Evolutionary conservation across 2,888 invertebrate species (phyloP).

Genomic region (Polyploca ridens): DNA sequence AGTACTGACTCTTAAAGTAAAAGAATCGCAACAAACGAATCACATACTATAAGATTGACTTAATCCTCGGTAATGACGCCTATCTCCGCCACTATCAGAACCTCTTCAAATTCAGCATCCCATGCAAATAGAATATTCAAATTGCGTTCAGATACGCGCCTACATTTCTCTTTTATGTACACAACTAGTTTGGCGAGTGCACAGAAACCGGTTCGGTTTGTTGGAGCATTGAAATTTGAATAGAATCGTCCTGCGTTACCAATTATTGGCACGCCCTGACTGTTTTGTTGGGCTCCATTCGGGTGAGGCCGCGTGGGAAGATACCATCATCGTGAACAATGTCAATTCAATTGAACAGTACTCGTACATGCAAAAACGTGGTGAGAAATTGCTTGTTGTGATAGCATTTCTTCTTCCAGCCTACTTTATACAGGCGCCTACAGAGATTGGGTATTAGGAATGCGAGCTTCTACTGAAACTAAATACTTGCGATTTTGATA

Average conservation of each 20-base stretch:
- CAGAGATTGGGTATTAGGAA: too few species aligned
- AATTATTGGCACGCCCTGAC: constrained; percentile 16
- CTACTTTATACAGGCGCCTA: too few species aligned
- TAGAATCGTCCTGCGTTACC: constrained; percentile 17
- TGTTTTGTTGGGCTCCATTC: constrained; percentile 2
- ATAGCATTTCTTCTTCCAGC: background rate
- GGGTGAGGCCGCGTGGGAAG: constrained; percentile 7
- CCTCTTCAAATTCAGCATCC: constrained; percentile 1
- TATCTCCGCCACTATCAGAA: background rate
- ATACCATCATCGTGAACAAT: background rate
- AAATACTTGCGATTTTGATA: background rate
- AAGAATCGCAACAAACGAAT: background rate
- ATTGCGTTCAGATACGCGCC: background rate
- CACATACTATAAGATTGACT: background rate
- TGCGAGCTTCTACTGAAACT: background rate
- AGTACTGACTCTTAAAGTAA: background rate
- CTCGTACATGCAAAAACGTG: background rate
- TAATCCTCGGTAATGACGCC: background rate
- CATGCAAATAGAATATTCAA: constrained; percentile 9
- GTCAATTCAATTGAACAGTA: background rate
- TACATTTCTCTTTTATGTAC: constrained; percentile 9
- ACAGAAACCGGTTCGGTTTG: constrained; percentile 14
- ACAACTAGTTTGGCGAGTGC: constrained; percentile 11
- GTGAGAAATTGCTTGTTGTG: background rate
- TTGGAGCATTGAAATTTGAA: constrained; percentile 17